A percentile compares a stretch with the other conserved stretches of the same genome.
Conservation (phyloP, 1,140 invertebrate genomes). For the Cryptotermes secundus region DNA sequence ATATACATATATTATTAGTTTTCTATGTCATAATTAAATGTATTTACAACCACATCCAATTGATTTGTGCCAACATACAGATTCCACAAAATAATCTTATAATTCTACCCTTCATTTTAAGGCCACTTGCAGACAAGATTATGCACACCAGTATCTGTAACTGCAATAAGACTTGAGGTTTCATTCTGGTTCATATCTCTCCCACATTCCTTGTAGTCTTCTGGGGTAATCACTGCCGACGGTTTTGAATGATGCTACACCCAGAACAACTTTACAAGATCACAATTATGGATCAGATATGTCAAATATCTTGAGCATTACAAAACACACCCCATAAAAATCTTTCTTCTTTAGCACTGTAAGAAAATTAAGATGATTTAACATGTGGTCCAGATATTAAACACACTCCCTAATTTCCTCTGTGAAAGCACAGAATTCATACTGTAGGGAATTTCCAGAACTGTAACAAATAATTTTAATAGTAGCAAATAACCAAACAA, state of each 20-base stretch:
- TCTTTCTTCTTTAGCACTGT: background rate
- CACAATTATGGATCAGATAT: too few species aligned
- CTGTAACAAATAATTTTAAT: background rate
- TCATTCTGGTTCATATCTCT: too few species aligned
- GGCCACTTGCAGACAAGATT: background rate
- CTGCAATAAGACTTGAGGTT: too few species aligned
- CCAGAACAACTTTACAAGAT: too few species aligned
- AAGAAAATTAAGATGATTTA: too few species aligned
- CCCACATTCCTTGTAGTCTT: too few species aligned
- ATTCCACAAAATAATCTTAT: background rate
- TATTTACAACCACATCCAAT: background rate
- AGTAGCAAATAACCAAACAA: background rate
- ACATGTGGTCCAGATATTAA: too few species aligned
- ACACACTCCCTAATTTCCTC: too few species aligned
- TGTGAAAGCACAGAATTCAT: too few species aligned
- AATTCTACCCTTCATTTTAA: background rate
- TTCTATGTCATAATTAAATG: background rate
- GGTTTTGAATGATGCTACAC: too few species aligned
- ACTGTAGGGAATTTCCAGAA: too few species aligned
- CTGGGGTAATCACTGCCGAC: too few species aligned
- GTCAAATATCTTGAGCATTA: background rate
- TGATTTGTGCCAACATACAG: background rate
- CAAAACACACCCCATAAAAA: background rate
- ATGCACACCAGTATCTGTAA: background rate
- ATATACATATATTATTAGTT: background rate